Percentiles rank a stretch among this genome's conserved stretches.
phyloP scores from a whole-genome alignment of 2,113 vertebrate genomes.

The Scatophagus argus region DNA sequence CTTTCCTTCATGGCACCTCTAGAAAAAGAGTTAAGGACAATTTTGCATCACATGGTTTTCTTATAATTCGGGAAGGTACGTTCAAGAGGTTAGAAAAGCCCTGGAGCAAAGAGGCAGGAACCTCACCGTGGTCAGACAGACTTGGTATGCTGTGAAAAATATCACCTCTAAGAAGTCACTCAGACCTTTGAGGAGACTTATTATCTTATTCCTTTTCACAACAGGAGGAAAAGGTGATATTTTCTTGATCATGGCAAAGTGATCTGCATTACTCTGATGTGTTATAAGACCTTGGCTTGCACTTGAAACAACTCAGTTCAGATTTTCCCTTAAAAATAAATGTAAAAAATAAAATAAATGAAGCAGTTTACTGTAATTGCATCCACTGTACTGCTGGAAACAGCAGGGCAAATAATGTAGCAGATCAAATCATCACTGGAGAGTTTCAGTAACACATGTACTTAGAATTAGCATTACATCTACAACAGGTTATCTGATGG shows the following conservation, averaged over 20 bases:
- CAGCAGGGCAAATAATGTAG: not conserved
- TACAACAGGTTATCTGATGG: not conserved
- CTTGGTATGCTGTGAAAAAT: conserved; percentile 29
- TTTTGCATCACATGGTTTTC: conserved; percentile 63
- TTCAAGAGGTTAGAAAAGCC: conserved; percentile 47
- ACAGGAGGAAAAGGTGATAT: not conserved
- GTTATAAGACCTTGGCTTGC: not conserved
- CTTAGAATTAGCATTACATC: too few species aligned
- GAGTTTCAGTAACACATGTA: not conserved
- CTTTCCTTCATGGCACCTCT: conserved; percentile 46
- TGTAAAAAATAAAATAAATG: too few species aligned
- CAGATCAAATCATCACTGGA: not conserved
- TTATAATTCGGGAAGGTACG: conserved; percentile 57
- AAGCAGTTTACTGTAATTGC: not conserved
- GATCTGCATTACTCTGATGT: not conserved
- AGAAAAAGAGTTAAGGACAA: conserved; percentile 45
- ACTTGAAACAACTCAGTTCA: not conserved
- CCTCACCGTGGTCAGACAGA: conserved; percentile 5
- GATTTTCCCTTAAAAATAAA: not conserved
- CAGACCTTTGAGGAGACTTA: not conserved
- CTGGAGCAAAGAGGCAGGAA: conserved; percentile 34
- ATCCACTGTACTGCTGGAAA: not conserved
- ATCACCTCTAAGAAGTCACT: conserved; percentile 15
- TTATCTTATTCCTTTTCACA: not conserved
- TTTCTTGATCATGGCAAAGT: not conserved